A percentile compares a stretch with the other conserved stretches of the same genome.
Conservation (phyloP, 2,888 invertebrate species). For the Zelleria hepariella region DNA sequence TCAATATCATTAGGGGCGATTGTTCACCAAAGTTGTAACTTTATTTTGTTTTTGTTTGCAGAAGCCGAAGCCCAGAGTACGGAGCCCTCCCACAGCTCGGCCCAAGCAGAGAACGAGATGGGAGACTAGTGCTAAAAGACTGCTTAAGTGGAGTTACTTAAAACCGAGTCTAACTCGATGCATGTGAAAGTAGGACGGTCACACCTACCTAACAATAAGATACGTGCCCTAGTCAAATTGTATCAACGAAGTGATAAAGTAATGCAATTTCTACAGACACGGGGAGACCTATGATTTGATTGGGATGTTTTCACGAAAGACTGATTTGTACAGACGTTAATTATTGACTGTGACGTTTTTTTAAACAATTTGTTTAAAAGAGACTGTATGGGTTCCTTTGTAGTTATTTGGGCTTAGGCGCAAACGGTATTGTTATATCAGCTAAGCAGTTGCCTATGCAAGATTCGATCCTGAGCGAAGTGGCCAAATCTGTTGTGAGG, state of each 20-base stretch:
- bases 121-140: background rate
- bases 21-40: no score
- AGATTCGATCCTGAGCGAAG: background rate
- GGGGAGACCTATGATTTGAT: constrained; percentile 23
- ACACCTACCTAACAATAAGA: background rate
- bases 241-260: background rate
- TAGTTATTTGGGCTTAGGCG: background rate
- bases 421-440: background rate
- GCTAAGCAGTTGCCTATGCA: background rate
- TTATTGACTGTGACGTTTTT: background rate
- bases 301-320: constrained; percentile 44
- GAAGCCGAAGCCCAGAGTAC: constrained; percentile 49
- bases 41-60: constrained; percentile 29
- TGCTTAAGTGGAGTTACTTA: background rate
- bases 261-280: background rate
- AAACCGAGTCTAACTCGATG: background rate
- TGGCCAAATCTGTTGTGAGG: background rate
- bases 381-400: background rate
- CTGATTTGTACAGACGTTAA: constrained; percentile 33
- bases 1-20: no score
- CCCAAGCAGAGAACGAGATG: constrained; percentile 29
- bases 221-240: constrained; percentile 1
- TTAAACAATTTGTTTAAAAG: background rate
- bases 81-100: constrained; percentile 57
- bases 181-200: background rate